phyloP scores from a whole-genome alignment of 2,888 invertebrate species.

The Sepiola atlantica region DNA sequence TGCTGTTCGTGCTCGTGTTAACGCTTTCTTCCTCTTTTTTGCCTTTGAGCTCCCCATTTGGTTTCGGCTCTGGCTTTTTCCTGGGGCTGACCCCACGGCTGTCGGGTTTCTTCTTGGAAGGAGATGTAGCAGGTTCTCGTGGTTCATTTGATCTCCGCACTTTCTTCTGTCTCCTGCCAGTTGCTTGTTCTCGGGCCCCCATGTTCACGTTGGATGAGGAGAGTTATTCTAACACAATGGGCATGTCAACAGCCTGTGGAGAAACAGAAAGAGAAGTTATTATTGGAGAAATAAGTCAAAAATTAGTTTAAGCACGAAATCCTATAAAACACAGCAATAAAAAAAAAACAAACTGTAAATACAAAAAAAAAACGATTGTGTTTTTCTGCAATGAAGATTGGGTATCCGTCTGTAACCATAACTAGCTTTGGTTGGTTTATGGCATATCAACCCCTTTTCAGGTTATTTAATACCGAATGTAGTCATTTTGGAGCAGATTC shows the following conservation, averaged over 20 bases:
- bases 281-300: neutral
- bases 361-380: neutral
- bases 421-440: no score
- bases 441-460: no score
- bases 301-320: neutral
- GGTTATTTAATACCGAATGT: no score
- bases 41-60: neutral
- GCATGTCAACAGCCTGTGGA: constrained; percentile 39
- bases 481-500: no score
- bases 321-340: neutral
- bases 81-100: constrained; percentile 1
- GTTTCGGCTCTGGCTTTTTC: constrained; percentile 23
- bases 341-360: neutral
- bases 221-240: neutral
- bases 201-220: constrained; percentile 36
- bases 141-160: constrained; percentile 32
- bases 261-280: neutral
- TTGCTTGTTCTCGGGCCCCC: constrained; percentile 38
- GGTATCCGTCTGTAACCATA: no score
- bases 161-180: constrained; percentile 18
- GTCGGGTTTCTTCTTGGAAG: constrained; percentile 35
- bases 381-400: no score
- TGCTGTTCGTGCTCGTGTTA: neutral
- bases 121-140: constrained; percentile 36
- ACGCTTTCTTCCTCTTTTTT: constrained; percentile 38